Evolutionary conservation across 2,888 invertebrate genomes (phyloP).

Genomic region (Drosophila diplacantha): DNA sequence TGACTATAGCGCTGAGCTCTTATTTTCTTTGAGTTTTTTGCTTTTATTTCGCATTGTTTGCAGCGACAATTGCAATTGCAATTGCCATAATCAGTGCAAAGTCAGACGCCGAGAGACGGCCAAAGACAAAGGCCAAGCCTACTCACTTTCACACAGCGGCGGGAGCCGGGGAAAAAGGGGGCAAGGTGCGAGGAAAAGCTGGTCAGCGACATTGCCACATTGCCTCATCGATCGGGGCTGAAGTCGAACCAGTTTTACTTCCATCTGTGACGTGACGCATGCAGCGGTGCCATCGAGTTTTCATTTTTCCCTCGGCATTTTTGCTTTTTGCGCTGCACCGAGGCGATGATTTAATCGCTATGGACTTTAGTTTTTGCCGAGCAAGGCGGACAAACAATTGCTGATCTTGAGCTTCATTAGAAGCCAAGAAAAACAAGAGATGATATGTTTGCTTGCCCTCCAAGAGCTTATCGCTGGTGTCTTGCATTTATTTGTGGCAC

Average conservation of each 20-base stretch:
- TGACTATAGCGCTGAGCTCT: conserved; percentile 56
- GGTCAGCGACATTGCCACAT: conserved; percentile 71
- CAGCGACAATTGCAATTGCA: conserved; percentile 57
- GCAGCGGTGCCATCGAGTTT: conserved; percentile 24
- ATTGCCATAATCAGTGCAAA: conserved; percentile 73
- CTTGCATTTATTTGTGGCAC: not conserved
- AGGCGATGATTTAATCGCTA: conserved; percentile 46
- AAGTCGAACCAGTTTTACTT: conserved; percentile 40
- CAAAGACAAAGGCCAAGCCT: conserved; percentile 67
- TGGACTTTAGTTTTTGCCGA: conserved; percentile 25
- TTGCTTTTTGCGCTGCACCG: conserved; percentile 11
- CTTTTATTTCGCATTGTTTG: conserved; percentile 58
- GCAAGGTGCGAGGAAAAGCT: conserved; percentile 56
- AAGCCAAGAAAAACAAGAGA: conserved; percentile 11
- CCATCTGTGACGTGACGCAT: conserved; percentile 71
- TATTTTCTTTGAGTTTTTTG: conserved; percentile 35
- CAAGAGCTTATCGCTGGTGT: conserved; percentile 10
- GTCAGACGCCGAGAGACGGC: conserved; percentile 38
- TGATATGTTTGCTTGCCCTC: conserved; percentile 28
- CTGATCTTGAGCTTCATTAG: conserved; percentile 33
- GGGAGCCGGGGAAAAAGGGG: conserved; percentile 1
- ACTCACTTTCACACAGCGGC: conserved; percentile 54
- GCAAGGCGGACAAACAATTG: conserved; percentile 20
- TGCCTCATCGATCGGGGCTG: conserved; percentile 41
- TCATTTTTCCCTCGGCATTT: conserved; percentile 16